phyloP scores from a whole-genome alignment of 1,140 invertebrate species.

The Trichomalopsis sarcophagae region DNA sequence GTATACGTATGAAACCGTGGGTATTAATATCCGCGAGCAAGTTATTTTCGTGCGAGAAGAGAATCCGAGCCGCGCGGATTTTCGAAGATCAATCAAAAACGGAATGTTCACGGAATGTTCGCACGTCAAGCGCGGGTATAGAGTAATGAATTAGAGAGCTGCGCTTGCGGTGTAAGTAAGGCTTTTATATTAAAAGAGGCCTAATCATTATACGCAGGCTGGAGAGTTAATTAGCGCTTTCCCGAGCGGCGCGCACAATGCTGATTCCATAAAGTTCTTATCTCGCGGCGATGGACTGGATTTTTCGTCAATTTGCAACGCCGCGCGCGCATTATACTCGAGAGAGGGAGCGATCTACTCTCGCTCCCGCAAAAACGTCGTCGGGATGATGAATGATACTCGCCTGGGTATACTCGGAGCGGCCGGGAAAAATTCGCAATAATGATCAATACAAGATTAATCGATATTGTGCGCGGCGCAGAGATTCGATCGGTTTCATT shows the following conservation, averaged over 20 bases:
- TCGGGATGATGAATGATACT: conserved; percentile 47
- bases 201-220: neutral
- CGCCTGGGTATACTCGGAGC: neutral
- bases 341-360: conserved; percentile 3
- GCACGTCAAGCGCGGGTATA: too few species aligned
- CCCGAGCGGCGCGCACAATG: conserved; percentile 7
- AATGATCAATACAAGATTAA: conserved; percentile 55
- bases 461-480: conserved; percentile 48
- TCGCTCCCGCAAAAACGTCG: conserved; percentile 32
- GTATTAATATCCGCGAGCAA: neutral
- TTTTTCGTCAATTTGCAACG: conserved; percentile 52
- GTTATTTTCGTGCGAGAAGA: neutral
- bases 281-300: conserved; percentile 23
- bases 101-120: too few species aligned
- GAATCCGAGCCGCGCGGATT: too few species aligned
- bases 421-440: conserved; percentile 49
- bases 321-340: neutral
- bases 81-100: too few species aligned
- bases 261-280: conserved; percentile 48
- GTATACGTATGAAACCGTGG: neutral
- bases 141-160: too few species aligned
- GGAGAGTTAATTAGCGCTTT: neutral
- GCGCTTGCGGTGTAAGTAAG: too few species aligned
- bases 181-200: neutral
- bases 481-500: conserved; percentile 46